phyloP scores from a whole-genome alignment of 2,113 vertebrate species.

The Chloroceryle aenea region DNA sequence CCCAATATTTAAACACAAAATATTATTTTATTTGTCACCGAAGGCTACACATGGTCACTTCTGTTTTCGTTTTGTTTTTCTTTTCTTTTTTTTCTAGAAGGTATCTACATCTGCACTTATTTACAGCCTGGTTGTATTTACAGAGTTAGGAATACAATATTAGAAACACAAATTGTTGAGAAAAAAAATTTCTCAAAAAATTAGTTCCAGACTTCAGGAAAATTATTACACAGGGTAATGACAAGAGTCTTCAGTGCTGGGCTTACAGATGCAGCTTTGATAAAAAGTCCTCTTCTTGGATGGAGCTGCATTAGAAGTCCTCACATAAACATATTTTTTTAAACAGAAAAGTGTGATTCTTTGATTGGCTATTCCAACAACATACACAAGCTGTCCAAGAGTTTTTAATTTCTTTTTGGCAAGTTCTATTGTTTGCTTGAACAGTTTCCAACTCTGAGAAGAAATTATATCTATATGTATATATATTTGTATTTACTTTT shows the following conservation, averaged over 20 bases:
- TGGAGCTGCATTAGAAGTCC: conserved; percentile 67
- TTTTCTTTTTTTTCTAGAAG: conserved; percentile 87
- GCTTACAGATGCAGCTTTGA: conserved; percentile 70
- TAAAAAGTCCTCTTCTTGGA: conserved; percentile 39
- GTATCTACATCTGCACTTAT: conserved; percentile 98
- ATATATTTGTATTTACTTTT: not conserved
- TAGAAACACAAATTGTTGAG: conserved; percentile 83
- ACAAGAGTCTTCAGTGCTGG: conserved; percentile 77
- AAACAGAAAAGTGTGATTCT: conserved; percentile 61
- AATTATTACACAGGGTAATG: conserved; percentile 80
- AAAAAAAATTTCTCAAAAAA: conserved; percentile 84
- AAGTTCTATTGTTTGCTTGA: conserved; percentile 29
- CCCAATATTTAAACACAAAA: conserved; percentile 92
- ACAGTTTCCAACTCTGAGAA: not conserved
- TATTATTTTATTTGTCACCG: conserved; percentile 97
- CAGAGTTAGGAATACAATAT: conserved; percentile 92
- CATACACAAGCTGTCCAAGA: not conserved
- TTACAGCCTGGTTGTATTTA: conserved; percentile 96
- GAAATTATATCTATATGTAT: not conserved
- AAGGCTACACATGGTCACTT: conserved; percentile 95
- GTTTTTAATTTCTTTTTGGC: not conserved
- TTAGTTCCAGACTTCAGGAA: conserved; percentile 83
- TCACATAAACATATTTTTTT: conserved; percentile 22
- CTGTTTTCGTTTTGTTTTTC: conserved; percentile 78
- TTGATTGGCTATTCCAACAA: conserved; percentile 26